Evolutionary conservation across 1,140 invertebrate genomes (phyloP).

Genomic region (Ips typographus): DNA sequence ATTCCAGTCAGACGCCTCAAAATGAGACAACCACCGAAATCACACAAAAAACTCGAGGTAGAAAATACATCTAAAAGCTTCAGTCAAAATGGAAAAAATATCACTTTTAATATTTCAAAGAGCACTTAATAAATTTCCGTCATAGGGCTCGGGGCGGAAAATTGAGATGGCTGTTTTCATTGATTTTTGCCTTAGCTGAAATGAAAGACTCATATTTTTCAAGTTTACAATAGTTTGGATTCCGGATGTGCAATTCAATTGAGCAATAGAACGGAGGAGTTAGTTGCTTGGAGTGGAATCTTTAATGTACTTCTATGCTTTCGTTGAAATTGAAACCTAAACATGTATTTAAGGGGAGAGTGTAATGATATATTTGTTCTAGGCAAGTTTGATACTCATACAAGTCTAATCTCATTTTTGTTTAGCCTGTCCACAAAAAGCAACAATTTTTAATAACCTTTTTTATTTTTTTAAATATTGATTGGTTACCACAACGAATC

Average conservation of each 20-base stretch:
- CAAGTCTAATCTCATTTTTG: too few relatives aligned
- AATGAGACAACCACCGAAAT: background rate
- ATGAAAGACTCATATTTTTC: conserved; percentile 16
- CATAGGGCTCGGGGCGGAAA: conserved; percentile 11
- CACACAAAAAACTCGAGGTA: conserved; percentile 7
- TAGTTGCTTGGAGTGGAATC: background rate
- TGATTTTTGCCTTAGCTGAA: conserved; percentile 9
- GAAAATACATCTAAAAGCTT: conserved; percentile 4
- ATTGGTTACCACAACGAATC: too few relatives aligned
- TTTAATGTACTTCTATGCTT: background rate
- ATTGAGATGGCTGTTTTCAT: conserved; percentile 18
- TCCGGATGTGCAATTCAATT: conserved; percentile 13
- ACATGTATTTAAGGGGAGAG: background rate
- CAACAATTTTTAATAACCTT: too few relatives aligned
- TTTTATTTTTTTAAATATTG: too few relatives aligned
- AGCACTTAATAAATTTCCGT: conserved; percentile 18
- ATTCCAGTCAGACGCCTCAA: conserved; percentile 6
- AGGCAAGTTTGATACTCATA: too few relatives aligned
- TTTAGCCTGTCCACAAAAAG: too few relatives aligned
- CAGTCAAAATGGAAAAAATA: conserved; percentile 15
- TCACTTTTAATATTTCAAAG: conserved; percentile 17
- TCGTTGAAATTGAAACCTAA: background rate
- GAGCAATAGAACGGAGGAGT: background rate
- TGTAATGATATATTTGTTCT: too few relatives aligned
- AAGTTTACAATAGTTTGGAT: conserved; percentile 10